Evolutionary conservation across 2,888 invertebrate species (phyloP).

Genomic region (Matsumyia berberina): DNA sequence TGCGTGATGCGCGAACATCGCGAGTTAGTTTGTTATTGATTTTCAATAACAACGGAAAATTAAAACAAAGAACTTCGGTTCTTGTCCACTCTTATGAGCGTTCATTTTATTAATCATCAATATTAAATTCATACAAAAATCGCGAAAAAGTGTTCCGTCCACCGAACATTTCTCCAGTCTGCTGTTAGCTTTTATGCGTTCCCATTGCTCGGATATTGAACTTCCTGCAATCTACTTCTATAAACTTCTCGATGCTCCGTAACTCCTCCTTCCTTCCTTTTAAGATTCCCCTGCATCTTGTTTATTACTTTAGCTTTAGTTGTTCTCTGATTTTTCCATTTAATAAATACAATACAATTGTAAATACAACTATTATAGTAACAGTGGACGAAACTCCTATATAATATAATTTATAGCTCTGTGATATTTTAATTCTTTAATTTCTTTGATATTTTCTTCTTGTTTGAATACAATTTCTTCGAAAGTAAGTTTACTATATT

Average conservation of each 20-base stretch:
- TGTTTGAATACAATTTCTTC: not conserved
- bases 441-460: conserved; percentile 1
- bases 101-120: no score
- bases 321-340: not conserved
- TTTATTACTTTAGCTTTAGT: conserved; percentile 5
- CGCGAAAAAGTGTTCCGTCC: no score
- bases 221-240: not conserved
- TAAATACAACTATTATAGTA: not conserved
- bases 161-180: no score
- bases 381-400: not conserved
- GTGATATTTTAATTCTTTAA: conserved; percentile 4
- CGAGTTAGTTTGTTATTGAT: no score
- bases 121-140: no score
- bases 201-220: not conserved
- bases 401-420: not conserved
- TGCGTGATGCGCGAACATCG: no score
- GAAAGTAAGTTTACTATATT: not conserved
- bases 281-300: not conserved
- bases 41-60: no score
- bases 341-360: conserved; percentile 2
- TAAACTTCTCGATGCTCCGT: no score
- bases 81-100: no score
- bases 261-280: not conserved
- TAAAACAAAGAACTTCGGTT: no score
- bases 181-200: not conserved